Evolutionary conservation across 2,888 invertebrate genomes (phyloP).

Genomic region (Bombylius discolor): DNA sequence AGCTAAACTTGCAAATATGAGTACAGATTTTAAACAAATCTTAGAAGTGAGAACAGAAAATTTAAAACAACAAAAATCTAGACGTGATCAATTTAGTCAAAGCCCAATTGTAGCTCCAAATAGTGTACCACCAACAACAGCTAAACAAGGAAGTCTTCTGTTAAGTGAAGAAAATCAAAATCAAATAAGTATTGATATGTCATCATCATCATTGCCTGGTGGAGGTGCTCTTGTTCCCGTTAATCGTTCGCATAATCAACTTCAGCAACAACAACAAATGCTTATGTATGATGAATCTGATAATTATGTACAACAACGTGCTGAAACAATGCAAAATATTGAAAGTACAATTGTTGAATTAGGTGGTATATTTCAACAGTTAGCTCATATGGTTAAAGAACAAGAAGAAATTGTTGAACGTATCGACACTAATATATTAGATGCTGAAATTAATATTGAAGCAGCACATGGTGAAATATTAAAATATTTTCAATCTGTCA

Average conservation of each 20-base stretch:
- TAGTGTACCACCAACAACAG: slow-evolving; percentile 46
- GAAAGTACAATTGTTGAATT: slow-evolving; percentile 97
- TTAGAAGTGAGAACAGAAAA: slow-evolving; percentile 96
- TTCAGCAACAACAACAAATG: slow-evolving; percentile 45
- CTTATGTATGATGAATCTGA: slow-evolving; percentile 77
- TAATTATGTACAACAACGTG: slow-evolving; percentile 80
- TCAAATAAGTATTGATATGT: slow-evolving; percentile 73
- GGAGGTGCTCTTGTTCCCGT: slow-evolving; percentile 15
- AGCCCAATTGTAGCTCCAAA: slow-evolving; percentile 41
- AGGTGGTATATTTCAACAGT: slow-evolving; percentile 94
- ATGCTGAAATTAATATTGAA: slow-evolving; percentile 91
- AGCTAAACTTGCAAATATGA: slow-evolving; percentile 92
- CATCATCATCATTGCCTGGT: no score
- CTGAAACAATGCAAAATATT: slow-evolving; percentile 98
- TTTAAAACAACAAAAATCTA: slow-evolving; percentile 84
- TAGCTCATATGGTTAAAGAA: slow-evolving; percentile 79
- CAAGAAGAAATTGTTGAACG: slow-evolving; percentile 92
- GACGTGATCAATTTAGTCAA: slow-evolving; percentile 70
- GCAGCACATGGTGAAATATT: slow-evolving; percentile 95
- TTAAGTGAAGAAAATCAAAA: slow-evolving; percentile 44
- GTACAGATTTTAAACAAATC: slow-evolving; percentile 94
- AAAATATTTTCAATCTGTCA: slow-evolving; percentile 94
- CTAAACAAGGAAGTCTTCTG: slow-evolving; percentile 36
- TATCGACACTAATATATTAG: slow-evolving; percentile 94
- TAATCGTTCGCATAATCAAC: slow-evolving; percentile 25